These are phyloP conservation scores for Bos javanicus DNA, from an alignment of 2,113 vertebrate species.

Conservation along the genomic window DNA sequence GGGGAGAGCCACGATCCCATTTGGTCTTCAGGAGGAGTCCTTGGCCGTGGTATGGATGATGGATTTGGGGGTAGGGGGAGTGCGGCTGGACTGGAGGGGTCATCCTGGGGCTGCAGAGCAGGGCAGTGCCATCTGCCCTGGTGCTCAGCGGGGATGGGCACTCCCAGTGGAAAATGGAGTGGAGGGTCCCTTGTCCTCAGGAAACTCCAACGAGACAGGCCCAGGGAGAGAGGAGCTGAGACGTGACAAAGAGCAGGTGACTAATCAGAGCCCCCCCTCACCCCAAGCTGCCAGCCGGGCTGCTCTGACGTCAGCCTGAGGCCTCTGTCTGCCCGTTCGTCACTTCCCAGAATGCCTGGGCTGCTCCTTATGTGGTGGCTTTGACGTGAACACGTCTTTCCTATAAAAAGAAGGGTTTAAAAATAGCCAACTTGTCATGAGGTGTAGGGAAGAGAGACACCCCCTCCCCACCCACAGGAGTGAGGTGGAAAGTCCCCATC, in stretches of 20 bases:
- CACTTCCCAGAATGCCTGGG: conserved; percentile 21
- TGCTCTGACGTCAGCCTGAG: background rate
- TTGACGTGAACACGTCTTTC: background rate
- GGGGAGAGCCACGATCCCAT: background rate
- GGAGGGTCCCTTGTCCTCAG: background rate
- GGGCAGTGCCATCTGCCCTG: background rate
- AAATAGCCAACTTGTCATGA: conserved; percentile 40
- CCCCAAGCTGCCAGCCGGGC: background rate
- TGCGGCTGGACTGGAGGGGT: background rate
- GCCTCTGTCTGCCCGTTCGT: background rate
- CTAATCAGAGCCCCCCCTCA: background rate
- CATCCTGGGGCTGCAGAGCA: too few relatives aligned
- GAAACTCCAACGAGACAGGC: background rate
- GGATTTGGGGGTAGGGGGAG: background rate
- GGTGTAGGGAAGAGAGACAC: background rate
- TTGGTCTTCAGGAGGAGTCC: background rate
- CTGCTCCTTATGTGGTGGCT: background rate
- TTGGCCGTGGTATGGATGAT: background rate
- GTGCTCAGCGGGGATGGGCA: background rate
- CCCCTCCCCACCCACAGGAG: background rate
- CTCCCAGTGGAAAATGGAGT: background rate
- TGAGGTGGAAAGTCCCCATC: background rate
- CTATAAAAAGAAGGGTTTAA: conserved; percentile 60
- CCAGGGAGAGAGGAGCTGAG: background rate
- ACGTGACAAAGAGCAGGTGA: background rate